A percentile compares a stretch with the other conserved stretches of the same genome.
Conservation (phyloP, 2,888 invertebrate genomes). For the Dyspetes luteomarginatus region DNA sequence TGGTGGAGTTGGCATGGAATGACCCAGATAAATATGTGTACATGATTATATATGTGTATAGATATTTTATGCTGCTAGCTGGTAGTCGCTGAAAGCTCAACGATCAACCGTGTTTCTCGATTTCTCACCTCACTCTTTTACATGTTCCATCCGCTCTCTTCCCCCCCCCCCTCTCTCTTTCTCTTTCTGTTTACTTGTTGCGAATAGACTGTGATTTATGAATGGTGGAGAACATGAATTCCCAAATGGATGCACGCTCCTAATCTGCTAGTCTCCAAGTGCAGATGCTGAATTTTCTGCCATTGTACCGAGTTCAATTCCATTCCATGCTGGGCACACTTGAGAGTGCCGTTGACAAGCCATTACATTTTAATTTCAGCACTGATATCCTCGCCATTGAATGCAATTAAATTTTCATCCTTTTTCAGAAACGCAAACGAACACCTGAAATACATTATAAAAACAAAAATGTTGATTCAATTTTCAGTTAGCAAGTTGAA, state of each 20-base stretch:
- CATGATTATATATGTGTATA: background rate
- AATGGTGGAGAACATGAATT: background rate
- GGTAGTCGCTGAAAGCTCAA: constrained; percentile 3
- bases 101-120: constrained; percentile 10
- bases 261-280: background rate
- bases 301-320: background rate
- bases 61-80: background rate
- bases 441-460: too few species aligned
- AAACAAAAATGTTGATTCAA: too few species aligned
- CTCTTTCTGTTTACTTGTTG: background rate
- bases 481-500: too few species aligned
- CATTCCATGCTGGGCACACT: background rate
- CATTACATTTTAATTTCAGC: background rate
- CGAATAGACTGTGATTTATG: constrained; percentile 3
- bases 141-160: too few species aligned
- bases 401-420: background rate
- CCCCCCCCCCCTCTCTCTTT: background rate
- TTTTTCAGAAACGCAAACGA: background rate
- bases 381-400: background rate
- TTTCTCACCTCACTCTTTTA: background rate
- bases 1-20: too few species aligned
- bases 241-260: background rate
- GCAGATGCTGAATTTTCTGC: constrained; percentile 3
- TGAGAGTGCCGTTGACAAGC: background rate
- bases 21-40: background rate